phyloP scores from a whole-genome alignment of 2,113 vertebrate species.

The Sialia sialis region DNA sequence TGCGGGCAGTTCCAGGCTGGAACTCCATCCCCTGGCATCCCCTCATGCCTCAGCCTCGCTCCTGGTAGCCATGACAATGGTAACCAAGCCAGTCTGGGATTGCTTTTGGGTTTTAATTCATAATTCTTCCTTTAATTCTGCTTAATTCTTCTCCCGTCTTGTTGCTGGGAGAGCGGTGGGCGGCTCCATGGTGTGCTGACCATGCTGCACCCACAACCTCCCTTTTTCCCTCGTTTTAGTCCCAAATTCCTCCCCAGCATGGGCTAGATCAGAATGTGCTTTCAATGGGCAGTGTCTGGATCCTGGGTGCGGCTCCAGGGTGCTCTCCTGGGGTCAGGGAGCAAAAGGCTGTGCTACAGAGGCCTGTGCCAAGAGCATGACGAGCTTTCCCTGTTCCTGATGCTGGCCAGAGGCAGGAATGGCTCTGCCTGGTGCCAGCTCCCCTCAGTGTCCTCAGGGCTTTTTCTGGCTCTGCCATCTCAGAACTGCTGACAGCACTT shows the following conservation, averaged over 20 bases:
- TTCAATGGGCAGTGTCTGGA: accelerated
- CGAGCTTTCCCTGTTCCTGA: accelerated
- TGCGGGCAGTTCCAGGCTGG: not conserved
- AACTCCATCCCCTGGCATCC: not conserved
- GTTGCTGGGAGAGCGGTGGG: not conserved
- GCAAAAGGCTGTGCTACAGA: not conserved
- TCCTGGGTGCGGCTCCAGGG: accelerated
- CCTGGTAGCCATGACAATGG: not conserved
- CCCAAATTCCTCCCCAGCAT: accelerated
- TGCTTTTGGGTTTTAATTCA: not conserved
- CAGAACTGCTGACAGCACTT: not conserved
- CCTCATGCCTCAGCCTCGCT: not conserved
- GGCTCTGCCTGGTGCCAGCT: not conserved
- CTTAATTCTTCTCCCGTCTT: not conserved
- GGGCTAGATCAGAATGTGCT: accelerated
- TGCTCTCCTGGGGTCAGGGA: not conserved
- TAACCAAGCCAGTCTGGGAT: not conserved
- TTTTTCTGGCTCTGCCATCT: not conserved
- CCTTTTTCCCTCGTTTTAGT: accelerated
- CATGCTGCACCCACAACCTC: accelerated
- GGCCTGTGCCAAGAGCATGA: not conserved
- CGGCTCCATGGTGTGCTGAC: accelerated
- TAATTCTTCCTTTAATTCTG: not conserved
- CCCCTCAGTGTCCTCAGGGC: not conserved
- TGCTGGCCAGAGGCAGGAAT: accelerated